A percentile compares a stretch with the other conserved stretches of the same genome.
Conservation (phyloP, 2,797 vertebrate species). For the Decapterus maruadsi region DNA sequence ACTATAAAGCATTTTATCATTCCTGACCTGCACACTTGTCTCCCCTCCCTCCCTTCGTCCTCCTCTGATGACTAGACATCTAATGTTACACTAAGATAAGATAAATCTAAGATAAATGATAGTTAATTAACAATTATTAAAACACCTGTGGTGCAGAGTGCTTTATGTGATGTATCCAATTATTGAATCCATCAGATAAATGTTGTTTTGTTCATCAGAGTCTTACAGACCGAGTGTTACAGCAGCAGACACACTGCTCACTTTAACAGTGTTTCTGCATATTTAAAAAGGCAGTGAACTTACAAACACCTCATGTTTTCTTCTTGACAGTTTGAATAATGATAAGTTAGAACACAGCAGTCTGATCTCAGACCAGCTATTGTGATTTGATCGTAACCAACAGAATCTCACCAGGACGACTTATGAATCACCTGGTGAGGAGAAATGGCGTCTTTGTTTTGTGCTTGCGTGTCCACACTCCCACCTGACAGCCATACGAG, state of each 20-base stretch:
- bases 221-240: not conserved
- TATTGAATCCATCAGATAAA: too few relatives aligned
- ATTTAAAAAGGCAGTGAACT: constrained; percentile 10
- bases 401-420: not conserved
- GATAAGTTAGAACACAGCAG: not conserved
- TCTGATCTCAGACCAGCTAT: constrained; percentile 11
- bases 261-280: not conserved
- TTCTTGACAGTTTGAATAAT: constrained; percentile 1
- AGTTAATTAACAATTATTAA: too few relatives aligned
- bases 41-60: too few relatives aligned
- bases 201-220: too few relatives aligned
- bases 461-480: not conserved
- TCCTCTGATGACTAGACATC: too few relatives aligned
- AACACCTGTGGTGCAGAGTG: too few relatives aligned
- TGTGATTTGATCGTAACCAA: not conserved
- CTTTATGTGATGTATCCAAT: too few relatives aligned
- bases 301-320: not conserved
- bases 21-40: too few relatives aligned
- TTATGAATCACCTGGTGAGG: not conserved
- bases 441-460: not conserved
- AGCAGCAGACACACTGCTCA: not conserved
- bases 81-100: too few relatives aligned
- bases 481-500: not conserved
- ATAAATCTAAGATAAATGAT: too few relatives aligned
- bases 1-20: too few relatives aligned